Evolutionary conservation across 1,140 invertebrate genomes (phyloP).

Genomic region (Musca vetustissima): DNA sequence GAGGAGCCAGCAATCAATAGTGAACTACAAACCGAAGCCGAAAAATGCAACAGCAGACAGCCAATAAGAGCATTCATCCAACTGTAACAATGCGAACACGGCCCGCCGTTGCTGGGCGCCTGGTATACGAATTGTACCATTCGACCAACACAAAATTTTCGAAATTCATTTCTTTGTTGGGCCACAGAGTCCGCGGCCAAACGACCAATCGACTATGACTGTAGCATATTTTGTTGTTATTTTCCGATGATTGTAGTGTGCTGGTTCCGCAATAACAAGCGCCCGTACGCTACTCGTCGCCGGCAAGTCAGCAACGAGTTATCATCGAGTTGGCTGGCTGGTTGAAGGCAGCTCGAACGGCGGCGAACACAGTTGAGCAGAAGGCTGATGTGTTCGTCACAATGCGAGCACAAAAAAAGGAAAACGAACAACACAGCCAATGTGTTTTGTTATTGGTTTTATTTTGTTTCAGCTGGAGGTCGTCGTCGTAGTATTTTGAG

Average conservation of each 20-base stretch:
- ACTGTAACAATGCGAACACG: conserved; percentile 50
- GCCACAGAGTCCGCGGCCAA: conserved; percentile 33
- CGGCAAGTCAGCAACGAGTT: conserved; percentile 13
- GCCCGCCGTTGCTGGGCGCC: conserved; percentile 38
- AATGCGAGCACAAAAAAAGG: too few species aligned
- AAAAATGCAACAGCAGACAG: conserved; percentile 35
- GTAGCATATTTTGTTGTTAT: not conserved
- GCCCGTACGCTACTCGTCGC: conserved; percentile 17
- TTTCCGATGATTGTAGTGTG: conserved; percentile 2
- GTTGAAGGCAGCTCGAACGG: too few species aligned
- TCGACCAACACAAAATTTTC: conserved; percentile 56
- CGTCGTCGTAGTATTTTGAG: too few species aligned
- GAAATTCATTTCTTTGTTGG: conserved; percentile 41
- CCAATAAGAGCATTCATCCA: conserved; percentile 55
- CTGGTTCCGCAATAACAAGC: conserved; percentile 8
- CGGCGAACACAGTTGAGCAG: too few species aligned
- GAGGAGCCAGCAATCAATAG: conserved; percentile 15
- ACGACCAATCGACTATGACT: conserved; percentile 52
- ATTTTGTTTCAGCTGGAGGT: too few species aligned
- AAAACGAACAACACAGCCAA: too few species aligned
- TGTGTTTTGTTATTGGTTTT: too few species aligned
- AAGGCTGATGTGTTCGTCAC: too few species aligned
- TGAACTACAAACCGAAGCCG: conserved; percentile 17
- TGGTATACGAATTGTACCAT: conserved; percentile 49
- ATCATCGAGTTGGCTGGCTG: conserved; percentile 15